Evolutionary conservation across 2,888 invertebrate genomes (phyloP).

Genomic region (Xestia rhomboidea): DNA sequence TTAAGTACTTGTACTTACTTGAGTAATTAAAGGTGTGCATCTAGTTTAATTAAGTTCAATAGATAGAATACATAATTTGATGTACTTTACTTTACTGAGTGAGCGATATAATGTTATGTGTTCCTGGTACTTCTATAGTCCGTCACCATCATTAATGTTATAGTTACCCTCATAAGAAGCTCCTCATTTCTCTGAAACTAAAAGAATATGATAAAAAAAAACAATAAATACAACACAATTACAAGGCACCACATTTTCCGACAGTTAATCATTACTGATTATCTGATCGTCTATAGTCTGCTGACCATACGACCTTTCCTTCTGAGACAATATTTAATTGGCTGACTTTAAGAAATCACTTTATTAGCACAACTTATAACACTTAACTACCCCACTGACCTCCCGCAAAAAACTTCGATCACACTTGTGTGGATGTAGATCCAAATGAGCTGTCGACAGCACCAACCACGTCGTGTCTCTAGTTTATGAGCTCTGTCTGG

Average conservation of each 20-base stretch:
- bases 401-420: too few relatives aligned
- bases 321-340: too few relatives aligned
- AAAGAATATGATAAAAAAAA: background rate
- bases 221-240: background rate
- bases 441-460: background rate
- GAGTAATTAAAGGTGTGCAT: background rate
- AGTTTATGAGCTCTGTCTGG: constrained; percentile 18
- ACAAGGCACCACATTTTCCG: background rate
- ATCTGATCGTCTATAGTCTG: too few relatives aligned
- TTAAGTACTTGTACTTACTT: constrained; percentile 10
- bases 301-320: too few relatives aligned
- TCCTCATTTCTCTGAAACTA: background rate
- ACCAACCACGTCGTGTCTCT: background rate
- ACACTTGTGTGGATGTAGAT: constrained; percentile 3
- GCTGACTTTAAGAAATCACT: too few relatives aligned
- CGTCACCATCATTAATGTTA: too few relatives aligned
- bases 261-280: background rate
- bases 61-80: background rate
- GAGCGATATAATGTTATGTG: background rate
- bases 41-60: background rate
- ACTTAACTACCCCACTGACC: too few relatives aligned
- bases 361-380: too few relatives aligned
- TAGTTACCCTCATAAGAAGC: fast-evolving
- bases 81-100: background rate
- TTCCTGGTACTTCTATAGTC: too few relatives aligned